Conservation (phyloP, 2,888 invertebrate species). For the Epinotia nisella region DNA sequence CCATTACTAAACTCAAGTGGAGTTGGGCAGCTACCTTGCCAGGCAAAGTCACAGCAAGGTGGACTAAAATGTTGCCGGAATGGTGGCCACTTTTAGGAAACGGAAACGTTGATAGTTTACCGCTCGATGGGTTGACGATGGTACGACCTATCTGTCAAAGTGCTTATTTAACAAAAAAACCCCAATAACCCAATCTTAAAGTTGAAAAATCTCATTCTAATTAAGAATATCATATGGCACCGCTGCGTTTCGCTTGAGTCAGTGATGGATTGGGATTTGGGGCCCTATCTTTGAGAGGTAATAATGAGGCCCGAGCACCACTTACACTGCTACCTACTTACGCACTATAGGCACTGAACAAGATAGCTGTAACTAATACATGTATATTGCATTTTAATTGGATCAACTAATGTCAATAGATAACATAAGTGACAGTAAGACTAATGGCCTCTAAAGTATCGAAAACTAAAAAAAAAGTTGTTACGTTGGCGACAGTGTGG, state of each 20-base stretch:
- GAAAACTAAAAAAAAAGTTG: not conserved
- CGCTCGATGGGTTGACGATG: too few relatives aligned
- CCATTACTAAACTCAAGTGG: too few relatives aligned
- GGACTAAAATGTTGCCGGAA: too few relatives aligned
- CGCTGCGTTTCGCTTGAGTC: conserved; percentile 53
- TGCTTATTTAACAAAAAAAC: not conserved
- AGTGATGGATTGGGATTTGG: conserved; percentile 60
- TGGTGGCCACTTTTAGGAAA: too few relatives aligned
- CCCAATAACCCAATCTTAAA: not conserved
- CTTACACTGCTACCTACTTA: conserved; percentile 69
- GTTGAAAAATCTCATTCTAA: conserved; percentile 15
- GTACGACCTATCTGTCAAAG: too few relatives aligned
- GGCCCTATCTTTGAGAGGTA: conserved; percentile 72
- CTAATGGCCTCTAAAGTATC: not conserved
- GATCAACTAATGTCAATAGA: conserved; percentile 60
- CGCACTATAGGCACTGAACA: conserved; percentile 74
- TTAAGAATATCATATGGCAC: conserved; percentile 51
- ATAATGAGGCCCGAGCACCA: conserved; percentile 72
- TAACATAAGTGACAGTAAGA: conserved; percentile 47
- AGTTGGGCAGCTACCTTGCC: too few relatives aligned
- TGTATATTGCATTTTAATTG: conserved; percentile 67
- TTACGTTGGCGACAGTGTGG: not conserved
- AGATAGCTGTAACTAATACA: conserved; percentile 72
- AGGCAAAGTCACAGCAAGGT: too few relatives aligned
- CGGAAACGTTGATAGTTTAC: too few relatives aligned